A percentile compares a stretch with the other conserved stretches of the same genome.
Conservation (phyloP, 2,113 vertebrate genomes). For the Oreocharis arfaki region DNA sequence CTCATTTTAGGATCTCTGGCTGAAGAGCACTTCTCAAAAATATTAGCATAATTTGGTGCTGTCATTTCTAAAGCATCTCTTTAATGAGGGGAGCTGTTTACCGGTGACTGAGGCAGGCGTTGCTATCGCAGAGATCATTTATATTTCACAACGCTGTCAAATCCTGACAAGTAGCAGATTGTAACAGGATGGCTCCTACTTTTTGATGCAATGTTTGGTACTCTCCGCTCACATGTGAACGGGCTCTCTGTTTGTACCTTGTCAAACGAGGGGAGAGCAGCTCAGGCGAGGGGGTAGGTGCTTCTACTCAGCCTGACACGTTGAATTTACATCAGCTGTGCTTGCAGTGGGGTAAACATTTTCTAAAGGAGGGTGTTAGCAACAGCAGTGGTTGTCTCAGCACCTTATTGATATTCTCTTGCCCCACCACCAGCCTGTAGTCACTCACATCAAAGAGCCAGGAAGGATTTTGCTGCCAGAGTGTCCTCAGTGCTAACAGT, state of each 20-base stretch:
- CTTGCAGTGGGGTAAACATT: conserved; percentile 10
- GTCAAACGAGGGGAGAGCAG: conserved; percentile 6
- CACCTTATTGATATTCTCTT: background rate
- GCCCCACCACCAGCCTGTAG: background rate
- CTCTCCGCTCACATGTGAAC: background rate
- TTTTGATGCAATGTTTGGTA: conserved; percentile 44
- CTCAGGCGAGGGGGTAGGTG: background rate
- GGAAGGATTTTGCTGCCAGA: background rate
- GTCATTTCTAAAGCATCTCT: conserved; percentile 58
- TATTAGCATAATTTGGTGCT: conserved; percentile 51
- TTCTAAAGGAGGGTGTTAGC: background rate
- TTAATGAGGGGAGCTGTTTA: conserved; percentile 59
- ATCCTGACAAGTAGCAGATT: conserved; percentile 65
- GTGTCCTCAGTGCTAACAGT: background rate
- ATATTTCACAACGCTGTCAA: conserved; percentile 66
- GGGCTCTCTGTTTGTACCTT: conserved; percentile 40
- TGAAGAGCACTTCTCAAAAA: background rate
- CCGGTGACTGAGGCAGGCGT: conserved; percentile 19
- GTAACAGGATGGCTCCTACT: conserved; percentile 43
- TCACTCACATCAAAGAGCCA: background rate
- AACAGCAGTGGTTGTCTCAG: background rate
- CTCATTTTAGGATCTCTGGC: background rate
- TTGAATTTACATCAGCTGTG: conserved; percentile 31
- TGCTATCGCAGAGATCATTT: conserved; percentile 56
- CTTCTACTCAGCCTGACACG: conserved; percentile 1